phyloP scores from a whole-genome alignment of 2,888 invertebrate species.

The Orthosia cruda region DNA sequence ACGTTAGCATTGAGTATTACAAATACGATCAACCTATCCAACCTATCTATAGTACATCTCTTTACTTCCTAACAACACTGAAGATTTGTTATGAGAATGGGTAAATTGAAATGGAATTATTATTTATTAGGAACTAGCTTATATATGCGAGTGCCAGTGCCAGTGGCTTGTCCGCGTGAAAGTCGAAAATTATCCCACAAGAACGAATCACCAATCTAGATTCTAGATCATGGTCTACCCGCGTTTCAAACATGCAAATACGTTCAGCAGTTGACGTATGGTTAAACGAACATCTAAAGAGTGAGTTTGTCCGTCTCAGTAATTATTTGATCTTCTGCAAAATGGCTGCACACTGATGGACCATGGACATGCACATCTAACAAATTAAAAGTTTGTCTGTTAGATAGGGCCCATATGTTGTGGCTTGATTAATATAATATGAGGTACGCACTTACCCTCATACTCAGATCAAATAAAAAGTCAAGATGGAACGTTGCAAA shows the following conservation, averaged over 20 bases:
- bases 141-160: too few species aligned
- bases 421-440: too few species aligned
- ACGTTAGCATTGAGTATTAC: slow-evolving; percentile 58
- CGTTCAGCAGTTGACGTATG: neutral
- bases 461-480: too few species aligned
- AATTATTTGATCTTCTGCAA: neutral
- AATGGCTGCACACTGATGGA: neutral
- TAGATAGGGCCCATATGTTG: too few species aligned
- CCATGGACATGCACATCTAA: neutral
- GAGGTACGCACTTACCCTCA: too few species aligned
- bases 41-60: slow-evolving; percentile 14
- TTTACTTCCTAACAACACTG: slow-evolving; percentile 22
- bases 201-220: neutral
- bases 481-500: too few species aligned
- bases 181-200: neutral
- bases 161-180: neutral
- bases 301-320: neutral
- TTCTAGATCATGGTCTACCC: neutral
- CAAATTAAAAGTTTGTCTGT: slow-evolving; percentile 11
- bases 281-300: neutral
- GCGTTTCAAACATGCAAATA: neutral
- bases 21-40: slow-evolving; percentile 39
- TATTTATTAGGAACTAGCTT: neutral
- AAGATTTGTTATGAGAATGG: slow-evolving; percentile 3
- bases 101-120: neutral